Percentiles rank a stretch among this genome's conserved stretches.
Conservation (phyloP, 2,888 invertebrate genomes). For the Operophtera brumata region DNA sequence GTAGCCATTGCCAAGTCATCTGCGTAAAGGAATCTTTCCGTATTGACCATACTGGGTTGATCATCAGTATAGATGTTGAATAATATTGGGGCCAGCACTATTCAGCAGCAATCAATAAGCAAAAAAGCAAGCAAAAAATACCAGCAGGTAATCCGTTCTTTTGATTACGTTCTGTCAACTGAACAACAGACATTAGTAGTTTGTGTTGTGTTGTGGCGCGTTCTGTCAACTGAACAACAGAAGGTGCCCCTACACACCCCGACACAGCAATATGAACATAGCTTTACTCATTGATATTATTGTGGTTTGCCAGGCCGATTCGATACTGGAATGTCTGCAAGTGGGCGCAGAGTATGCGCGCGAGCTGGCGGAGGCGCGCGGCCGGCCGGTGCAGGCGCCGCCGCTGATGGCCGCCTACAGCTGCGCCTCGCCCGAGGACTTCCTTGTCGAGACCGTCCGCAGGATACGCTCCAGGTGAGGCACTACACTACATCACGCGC, state of each 20-base stretch:
- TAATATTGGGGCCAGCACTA: background rate
- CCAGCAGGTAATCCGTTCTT: background rate
- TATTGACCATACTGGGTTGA: background rate
- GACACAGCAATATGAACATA: no score
- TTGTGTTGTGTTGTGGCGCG: no score
- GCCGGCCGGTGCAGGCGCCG: slow-evolving; percentile 82
- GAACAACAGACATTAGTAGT: no score
- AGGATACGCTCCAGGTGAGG: slow-evolving; percentile 87
- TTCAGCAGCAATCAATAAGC: no score
- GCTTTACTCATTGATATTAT: no score
- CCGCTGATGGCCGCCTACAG: slow-evolving; percentile 91
- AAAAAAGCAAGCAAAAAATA: no score
- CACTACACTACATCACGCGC: background rate
- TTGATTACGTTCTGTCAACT: no score
- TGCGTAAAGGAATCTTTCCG: background rate
- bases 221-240: no score
- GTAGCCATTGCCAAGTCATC: no score
- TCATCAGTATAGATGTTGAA: background rate
- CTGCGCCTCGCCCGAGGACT: slow-evolving; percentile 87
- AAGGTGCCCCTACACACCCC: no score
- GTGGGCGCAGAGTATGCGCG: slow-evolving; percentile 83
- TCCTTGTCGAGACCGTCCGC: slow-evolving; percentile 88
- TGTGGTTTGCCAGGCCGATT: slow-evolving; percentile 83
- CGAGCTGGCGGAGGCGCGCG: slow-evolving; percentile 78
- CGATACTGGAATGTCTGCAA: slow-evolving; percentile 94